Evolutionary conservation across 2,888 invertebrate species (phyloP).

Genomic region (Conus canariensis): DNA sequence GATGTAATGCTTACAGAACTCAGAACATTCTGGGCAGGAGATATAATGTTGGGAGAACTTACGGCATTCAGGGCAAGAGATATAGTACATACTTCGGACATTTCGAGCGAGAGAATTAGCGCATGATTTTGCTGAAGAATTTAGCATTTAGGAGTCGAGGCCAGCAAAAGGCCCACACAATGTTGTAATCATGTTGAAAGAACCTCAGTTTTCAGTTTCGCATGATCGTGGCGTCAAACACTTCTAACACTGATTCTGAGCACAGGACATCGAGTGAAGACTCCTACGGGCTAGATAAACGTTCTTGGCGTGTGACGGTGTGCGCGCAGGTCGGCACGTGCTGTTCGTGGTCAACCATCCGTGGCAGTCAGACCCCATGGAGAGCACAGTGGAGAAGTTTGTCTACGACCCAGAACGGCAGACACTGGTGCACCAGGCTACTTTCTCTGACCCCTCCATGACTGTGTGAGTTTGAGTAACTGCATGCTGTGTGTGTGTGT

Average conservation of each 20-base stretch:
- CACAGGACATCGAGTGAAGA: too few relatives aligned
- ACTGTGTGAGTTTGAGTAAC: conserved; percentile 52
- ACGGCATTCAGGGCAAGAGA: not conserved
- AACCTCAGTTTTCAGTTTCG: not conserved
- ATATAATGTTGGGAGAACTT: too few relatives aligned
- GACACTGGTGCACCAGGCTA: conserved; percentile 56
- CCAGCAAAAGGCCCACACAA: too few relatives aligned
- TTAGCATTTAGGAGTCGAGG: too few relatives aligned
- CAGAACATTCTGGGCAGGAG: too few relatives aligned
- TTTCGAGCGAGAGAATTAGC: not conserved
- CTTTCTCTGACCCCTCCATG: conserved; percentile 52
- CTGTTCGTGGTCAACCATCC: conserved; percentile 54
- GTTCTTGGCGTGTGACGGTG: not conserved
- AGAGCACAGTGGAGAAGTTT: conserved; percentile 59
- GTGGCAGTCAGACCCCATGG: conserved; percentile 7
- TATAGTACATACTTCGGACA: too few relatives aligned
- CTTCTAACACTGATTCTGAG: too few relatives aligned
- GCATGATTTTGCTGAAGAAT: too few relatives aligned
- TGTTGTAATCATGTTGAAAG: too few relatives aligned
- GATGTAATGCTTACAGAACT: too few relatives aligned
- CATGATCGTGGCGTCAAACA: too few relatives aligned
- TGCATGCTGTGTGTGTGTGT: not conserved
- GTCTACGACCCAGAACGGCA: conserved; percentile 53
- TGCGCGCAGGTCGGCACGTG: conserved; percentile 45
- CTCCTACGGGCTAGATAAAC: too few relatives aligned